These are phyloP conservation scores for Microcebus ravelobensis DNA, from an alignment of 2,113 vertebrate species.

Conservation along the genomic window DNA sequence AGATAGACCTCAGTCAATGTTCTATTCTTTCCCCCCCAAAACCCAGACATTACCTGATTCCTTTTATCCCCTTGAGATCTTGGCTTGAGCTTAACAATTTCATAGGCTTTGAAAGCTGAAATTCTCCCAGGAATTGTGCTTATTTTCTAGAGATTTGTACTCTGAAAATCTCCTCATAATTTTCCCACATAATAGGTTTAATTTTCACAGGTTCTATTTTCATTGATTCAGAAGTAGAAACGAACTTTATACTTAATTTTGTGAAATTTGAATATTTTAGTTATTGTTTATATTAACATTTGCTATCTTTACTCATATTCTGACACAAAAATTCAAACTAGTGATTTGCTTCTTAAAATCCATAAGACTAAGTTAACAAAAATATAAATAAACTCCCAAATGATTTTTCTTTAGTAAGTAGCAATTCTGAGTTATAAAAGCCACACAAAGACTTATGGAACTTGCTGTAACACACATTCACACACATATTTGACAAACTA, in stretches of 20 bases:
- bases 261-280: background rate
- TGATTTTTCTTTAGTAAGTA: background rate
- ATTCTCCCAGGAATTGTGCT: too few relatives aligned
- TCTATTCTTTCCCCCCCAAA: too few relatives aligned
- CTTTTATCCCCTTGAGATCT: too few relatives aligned
- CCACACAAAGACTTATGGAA: background rate
- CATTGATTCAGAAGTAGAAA: background rate
- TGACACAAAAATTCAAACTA: background rate
- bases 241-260: background rate
- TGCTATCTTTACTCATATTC: background rate
- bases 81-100: too few relatives aligned
- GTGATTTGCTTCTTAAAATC: background rate
- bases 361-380: background rate
- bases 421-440: background rate
- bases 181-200: background rate
- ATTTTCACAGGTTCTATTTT: too few relatives aligned
- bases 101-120: too few relatives aligned
- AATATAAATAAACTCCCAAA: background rate
- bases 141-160: too few relatives aligned
- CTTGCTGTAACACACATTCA: background rate
- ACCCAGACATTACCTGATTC: too few relatives aligned
- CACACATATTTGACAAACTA: background rate
- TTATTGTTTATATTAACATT: background rate
- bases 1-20: too few relatives aligned
- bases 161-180: background rate